phyloP scores from a whole-genome alignment of 23 tunicate genomes.

The Corella eumyota region DNA sequence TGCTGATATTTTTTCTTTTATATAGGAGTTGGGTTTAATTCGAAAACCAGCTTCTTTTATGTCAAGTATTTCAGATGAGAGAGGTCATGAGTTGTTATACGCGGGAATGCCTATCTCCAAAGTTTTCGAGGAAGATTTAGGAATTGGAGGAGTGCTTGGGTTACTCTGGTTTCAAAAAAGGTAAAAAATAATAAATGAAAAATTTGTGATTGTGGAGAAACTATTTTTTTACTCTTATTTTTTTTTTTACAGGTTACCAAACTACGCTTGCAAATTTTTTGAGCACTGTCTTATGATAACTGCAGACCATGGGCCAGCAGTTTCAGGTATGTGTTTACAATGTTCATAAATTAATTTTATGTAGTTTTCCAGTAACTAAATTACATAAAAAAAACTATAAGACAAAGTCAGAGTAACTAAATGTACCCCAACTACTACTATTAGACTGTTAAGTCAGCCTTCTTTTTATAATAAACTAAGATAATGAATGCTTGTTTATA shows the following conservation, averaged over 20 bases:
- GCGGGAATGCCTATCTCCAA: conserved; percentile 99
- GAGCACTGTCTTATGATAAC: conserved; percentile 97
- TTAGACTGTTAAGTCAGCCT: no score
- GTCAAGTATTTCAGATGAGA: conserved; percentile 90
- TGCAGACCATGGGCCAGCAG: conserved; percentile 99
- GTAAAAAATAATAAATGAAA: conserved; percentile 15
- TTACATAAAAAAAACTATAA: no score
- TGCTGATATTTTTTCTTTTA: background rate
- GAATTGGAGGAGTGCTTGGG: conserved; percentile 94
- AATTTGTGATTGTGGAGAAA: background rate
- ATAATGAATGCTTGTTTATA: background rate
- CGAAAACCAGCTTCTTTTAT: conserved; percentile 94
- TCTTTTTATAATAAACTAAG: no score
- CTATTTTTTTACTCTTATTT: no score
- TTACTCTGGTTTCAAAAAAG: conserved; percentile 97
- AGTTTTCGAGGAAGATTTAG: conserved; percentile 85
- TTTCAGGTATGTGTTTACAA: conserved; percentile 49
- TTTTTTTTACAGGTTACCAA: conserved; percentile 39
- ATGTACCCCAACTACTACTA: no score
- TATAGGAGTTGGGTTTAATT: conserved; percentile 79
- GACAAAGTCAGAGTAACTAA: no score
- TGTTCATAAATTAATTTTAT: no score
- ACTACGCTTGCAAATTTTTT: conserved; percentile 90
- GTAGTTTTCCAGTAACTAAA: no score
- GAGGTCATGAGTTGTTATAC: conserved; percentile 91